Conservation (phyloP, 2,888 invertebrate species). For the Andrena dorsata region DNA sequence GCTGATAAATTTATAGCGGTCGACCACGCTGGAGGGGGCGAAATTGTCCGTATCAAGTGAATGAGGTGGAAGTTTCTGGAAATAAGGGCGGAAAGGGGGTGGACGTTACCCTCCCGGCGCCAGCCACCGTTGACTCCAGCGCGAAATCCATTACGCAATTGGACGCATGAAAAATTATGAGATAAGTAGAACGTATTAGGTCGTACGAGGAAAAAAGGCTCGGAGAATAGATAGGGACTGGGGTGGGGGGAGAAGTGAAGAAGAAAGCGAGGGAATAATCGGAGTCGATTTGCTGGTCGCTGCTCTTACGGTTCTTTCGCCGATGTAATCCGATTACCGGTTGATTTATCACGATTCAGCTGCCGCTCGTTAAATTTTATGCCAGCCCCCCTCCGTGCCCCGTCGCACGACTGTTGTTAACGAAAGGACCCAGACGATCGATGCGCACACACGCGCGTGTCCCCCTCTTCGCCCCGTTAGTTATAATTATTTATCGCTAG, state of each 20-base stretch:
- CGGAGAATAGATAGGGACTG: neutral
- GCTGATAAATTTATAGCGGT: conserved; percentile 69
- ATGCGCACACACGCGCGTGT: neutral
- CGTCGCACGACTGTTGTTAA: neutral
- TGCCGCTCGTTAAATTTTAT: conserved; percentile 15
- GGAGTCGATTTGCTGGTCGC: neutral
- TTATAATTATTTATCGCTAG: conserved; percentile 11
- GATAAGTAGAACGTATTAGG: conserved; percentile 27
- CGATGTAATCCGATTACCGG: conserved; percentile 31
- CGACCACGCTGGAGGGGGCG: conserved; percentile 43
- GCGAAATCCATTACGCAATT: conserved; percentile 59
- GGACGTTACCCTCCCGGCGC: conserved; percentile 27
- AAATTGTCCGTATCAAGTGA: conserved; percentile 50
- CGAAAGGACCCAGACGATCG: conserved; percentile 1
- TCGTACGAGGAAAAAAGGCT: neutral
- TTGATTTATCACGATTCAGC: conserved; percentile 33
- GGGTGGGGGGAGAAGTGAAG: too few species aligned
- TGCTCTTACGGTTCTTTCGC: neutral
- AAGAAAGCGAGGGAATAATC: conserved; percentile 6
- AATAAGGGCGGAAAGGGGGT: conserved; percentile 27
- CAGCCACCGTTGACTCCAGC: neutral
- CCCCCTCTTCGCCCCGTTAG: too few species aligned
- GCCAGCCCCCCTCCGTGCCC: neutral
- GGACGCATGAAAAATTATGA: conserved; percentile 47
- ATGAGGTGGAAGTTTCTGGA: conserved; percentile 2